Evolutionary conservation across 2,888 invertebrate genomes (phyloP).

Genomic region (Cloeon dipterum): DNA sequence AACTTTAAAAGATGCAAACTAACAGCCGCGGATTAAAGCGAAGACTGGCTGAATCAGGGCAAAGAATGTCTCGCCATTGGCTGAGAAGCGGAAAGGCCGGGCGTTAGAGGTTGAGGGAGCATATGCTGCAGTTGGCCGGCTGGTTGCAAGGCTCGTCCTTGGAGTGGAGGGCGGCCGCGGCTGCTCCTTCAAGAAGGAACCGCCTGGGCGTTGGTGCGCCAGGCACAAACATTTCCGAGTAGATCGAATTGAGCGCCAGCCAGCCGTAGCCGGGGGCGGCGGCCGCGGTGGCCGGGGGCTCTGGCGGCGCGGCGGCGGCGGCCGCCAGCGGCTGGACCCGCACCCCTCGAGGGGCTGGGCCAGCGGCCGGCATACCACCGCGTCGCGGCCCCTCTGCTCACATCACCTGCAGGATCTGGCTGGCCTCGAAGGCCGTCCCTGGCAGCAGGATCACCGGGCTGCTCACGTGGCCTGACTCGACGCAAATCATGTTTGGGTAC

Average conservation of each 20-base stretch:
- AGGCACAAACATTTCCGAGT: constrained; percentile 11
- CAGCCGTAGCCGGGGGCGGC: constrained; percentile 9
- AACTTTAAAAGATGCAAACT: no score
- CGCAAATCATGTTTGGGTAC: constrained; percentile 90
- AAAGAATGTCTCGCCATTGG: no score
- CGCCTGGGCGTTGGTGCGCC: background rate
- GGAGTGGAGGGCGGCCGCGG: constrained; percentile 5
- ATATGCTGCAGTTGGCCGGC: constrained; percentile 12
- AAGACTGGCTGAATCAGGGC: no score
- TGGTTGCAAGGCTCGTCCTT: constrained; percentile 10
- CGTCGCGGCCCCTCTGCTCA: constrained; percentile 23
- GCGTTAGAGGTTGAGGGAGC: constrained; percentile 12
- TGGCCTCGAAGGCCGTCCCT: constrained; percentile 78
- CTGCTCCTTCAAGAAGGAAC: background rate
- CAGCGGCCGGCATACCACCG: constrained; percentile 5
- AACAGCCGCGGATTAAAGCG: no score
- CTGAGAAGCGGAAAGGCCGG: background rate
- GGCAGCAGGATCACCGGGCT: constrained; percentile 70
- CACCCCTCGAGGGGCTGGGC: constrained; percentile 6
- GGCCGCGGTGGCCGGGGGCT: constrained; percentile 4
- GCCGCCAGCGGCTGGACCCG: background rate
- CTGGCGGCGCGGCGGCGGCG: background rate
- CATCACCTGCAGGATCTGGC: constrained; percentile 66
- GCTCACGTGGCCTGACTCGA: constrained; percentile 80
- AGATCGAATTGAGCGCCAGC: constrained; percentile 10